These are phyloP conservation scores for Phyllostomus discolor DNA, from an alignment of 2,113 vertebrate species.

Conservation along the genomic window DNA sequence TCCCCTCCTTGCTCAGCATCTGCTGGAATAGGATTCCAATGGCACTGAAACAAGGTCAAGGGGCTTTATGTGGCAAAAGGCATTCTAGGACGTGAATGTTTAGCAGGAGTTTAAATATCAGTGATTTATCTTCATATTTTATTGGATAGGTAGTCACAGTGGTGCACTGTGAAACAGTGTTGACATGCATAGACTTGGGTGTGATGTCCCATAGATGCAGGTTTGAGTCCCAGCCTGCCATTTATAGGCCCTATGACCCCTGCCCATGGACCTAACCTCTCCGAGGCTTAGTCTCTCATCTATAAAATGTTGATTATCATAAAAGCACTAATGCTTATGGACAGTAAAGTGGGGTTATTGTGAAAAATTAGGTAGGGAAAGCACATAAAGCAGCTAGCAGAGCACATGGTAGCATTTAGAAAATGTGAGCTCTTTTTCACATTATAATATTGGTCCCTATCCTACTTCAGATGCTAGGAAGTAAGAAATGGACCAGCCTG, in stretches of 20 bases:
- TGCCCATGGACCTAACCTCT: neutral
- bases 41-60: constrained; percentile 4
- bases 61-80: neutral
- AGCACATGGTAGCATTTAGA: neutral
- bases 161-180: neutral
- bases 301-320: neutral
- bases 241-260: neutral
- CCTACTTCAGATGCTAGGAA: neutral
- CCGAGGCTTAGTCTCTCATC: neutral
- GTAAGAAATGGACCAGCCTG: neutral
- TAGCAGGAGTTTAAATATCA: neutral
- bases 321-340: neutral
- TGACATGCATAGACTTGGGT: neutral
- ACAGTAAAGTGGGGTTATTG: neutral
- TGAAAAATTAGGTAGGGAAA: neutral
- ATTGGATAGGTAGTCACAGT: neutral
- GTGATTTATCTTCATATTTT: neutral
- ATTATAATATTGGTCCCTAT: neutral
- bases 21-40: constrained; percentile 16
- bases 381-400: neutral
- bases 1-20: neutral
- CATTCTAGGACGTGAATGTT: neutral
- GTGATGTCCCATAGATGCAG: rapidly evolving
- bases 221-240: neutral
- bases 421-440: neutral